Evolutionary conservation across 2,113 vertebrate genomes (phyloP).

Genomic region (Chionomys nivalis): DNA sequence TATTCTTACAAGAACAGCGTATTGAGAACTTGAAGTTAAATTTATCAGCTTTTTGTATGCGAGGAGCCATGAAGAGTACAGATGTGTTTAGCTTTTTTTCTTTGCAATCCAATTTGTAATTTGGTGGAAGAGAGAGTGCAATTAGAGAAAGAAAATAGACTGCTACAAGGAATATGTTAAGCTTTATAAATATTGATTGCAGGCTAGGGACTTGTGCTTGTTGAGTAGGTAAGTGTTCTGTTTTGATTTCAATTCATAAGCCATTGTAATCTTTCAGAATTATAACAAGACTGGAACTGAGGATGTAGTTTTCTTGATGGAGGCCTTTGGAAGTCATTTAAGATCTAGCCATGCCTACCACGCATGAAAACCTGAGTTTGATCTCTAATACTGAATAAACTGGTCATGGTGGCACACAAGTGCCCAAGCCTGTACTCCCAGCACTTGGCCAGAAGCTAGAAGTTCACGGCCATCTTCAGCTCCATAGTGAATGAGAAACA

Average conservation of each 20-base stretch:
- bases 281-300: neutral
- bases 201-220: conserved; percentile 1
- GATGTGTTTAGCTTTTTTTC: neutral
- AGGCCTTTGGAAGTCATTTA: neutral
- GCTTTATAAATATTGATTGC: conserved; percentile 35
- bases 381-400: neutral
- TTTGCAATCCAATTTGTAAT: conserved; percentile 54
- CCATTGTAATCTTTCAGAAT: conserved; percentile 52
- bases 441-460: neutral
- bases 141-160: neutral
- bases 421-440: neutral
- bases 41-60: conserved; percentile 18
- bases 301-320: neutral
- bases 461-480: neutral
- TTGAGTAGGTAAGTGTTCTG: conserved; percentile 7
- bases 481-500: neutral
- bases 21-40: conserved; percentile 32
- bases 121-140: conserved; percentile 25
- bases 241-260: conserved; percentile 45
- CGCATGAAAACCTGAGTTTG: neutral
- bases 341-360: neutral
- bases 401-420: no score
- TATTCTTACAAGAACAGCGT: conserved; percentile 18
- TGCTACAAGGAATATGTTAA: conserved; percentile 8
- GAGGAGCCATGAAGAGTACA: conserved; percentile 33